Evolutionary conservation across 1,140 invertebrate genomes (phyloP).

Genomic region (Drosophila setifemur): DNA sequence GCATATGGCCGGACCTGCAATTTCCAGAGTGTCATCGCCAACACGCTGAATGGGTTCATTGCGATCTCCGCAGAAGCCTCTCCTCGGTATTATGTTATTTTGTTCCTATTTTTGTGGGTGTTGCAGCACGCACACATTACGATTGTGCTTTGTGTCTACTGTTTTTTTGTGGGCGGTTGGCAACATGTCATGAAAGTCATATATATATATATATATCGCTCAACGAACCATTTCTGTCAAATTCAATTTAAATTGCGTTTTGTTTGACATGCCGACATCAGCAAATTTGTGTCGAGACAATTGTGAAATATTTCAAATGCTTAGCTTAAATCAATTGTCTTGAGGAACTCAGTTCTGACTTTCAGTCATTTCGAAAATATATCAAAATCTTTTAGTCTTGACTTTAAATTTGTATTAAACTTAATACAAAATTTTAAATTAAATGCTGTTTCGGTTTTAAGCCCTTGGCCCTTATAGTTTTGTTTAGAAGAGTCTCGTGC

Average conservation of each 20-base stretch:
- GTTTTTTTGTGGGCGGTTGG: background rate
- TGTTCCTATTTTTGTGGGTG: slow-evolving; percentile 53
- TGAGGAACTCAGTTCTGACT: slow-evolving; percentile 16
- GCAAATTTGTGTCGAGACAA: slow-evolving; percentile 23
- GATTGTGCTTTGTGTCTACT: slow-evolving; percentile 3
- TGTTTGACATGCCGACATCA: slow-evolving; percentile 36
- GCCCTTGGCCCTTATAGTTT: too few relatives aligned
- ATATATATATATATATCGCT: slow-evolving; percentile 49
- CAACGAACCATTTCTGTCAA: slow-evolving; percentile 21
- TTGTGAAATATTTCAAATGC: slow-evolving; percentile 37
- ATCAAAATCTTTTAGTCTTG: slow-evolving; percentile 2
- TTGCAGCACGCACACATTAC: slow-evolving; percentile 37
- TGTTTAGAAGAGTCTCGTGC: too few relatives aligned
- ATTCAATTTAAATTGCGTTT: slow-evolving; percentile 45
- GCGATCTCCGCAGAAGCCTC: slow-evolving; percentile 13
- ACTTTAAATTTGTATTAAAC: too few relatives aligned
- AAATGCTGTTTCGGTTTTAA: too few relatives aligned
- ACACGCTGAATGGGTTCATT: slow-evolving; percentile 24
- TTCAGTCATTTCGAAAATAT: slow-evolving; percentile 22
- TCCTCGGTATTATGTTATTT: slow-evolving; percentile 4
- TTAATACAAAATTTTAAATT: too few relatives aligned
- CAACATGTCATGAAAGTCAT: slow-evolving; percentile 56
- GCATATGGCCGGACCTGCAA: slow-evolving; percentile 35
- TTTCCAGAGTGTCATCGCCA: slow-evolving; percentile 19
- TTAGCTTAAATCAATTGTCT: slow-evolving; percentile 43